Base-by-base conservation (phyloP, 2,888 invertebrate genomes). In the Volucella zonaria region DNA sequence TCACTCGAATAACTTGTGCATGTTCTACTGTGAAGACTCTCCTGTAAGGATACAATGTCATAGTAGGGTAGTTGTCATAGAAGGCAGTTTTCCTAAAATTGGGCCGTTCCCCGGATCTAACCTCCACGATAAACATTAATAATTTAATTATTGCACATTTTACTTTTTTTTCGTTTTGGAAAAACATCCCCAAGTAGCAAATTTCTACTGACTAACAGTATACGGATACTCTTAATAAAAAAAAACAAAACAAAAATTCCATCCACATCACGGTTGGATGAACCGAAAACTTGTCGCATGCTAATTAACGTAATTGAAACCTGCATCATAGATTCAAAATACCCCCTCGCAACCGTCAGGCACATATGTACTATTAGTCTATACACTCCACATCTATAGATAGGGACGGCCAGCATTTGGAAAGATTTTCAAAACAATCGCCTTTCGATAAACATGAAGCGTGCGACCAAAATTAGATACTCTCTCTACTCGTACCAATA, bases 241-340 rank as follows among this genome's bases (percentile, higher is more conserved):
- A 6, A 23, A 23, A 23, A 23, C 71, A 40, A 38, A 58, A 77
- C 49, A 40, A 59, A 38, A 68, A 68, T 23, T 54, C 64, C 15
- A 64, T 70, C 70, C 68, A 18, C 40, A 64, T 74, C 45, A 75
- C 52, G 52, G 59, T 71, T 67, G 56, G 31, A 58, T 66, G 75
- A 75, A 45, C 75, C 80, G 80, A 23, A 80, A 83, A 71, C 54
- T 66, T 74, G 75, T 80, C 75, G 64, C 73, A 76, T 80, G 71
- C 75, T 83, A 80, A 80, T 83, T 83, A 75, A 75, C 61, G 70
- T 70, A 75, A 80, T 75, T 58, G 70, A 75, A 56, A 66, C 83
- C 70, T 66, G 70, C 70, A 80, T 79, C 59, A 78, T 73, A 71
- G 62, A 70, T 52, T 76, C 70, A 64, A 67, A 71, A 73, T 61